A percentile compares a stretch with the other conserved stretches of the same genome.
phyloP scores from a whole-genome alignment of 1,140 invertebrate genomes.

The Limonius californicus region DNA sequence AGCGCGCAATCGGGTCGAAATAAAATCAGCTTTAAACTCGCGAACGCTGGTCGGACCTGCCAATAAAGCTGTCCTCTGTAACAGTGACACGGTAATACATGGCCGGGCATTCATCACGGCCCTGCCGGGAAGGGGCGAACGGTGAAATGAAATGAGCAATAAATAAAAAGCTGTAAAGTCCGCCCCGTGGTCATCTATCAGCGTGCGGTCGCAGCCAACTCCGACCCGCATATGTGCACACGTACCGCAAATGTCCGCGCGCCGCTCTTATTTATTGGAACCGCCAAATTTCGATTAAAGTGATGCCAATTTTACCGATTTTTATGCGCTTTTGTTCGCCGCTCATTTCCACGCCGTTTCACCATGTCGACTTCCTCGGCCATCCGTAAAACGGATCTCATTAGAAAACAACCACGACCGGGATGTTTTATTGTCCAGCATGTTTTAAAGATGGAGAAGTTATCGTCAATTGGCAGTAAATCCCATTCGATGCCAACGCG shows the following conservation, averaged over 20 bases:
- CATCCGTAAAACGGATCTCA: too few species aligned
- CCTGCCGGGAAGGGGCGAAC: conserved; percentile 9
- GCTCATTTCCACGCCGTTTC: too few species aligned
- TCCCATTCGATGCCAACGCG: too few species aligned
- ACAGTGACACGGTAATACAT: conserved; percentile 17
- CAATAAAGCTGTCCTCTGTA: conserved; percentile 13
- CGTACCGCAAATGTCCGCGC: conserved; percentile 9
- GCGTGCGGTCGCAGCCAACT: conserved; percentile 11
- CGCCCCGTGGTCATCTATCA: conserved; percentile 18
- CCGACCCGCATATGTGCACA: conserved; percentile 11
- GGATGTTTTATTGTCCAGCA: too few species aligned
- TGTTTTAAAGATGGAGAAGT: too few species aligned
- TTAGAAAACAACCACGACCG: too few species aligned
- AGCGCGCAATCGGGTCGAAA: conserved; percentile 7
- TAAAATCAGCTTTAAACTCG: conserved; percentile 15
- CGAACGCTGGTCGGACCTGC: conserved; percentile 6
- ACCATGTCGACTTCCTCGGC: too few species aligned
- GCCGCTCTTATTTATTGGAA: conserved; percentile 6
- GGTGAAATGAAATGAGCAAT: conserved; percentile 27
- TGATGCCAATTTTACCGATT: not conserved
- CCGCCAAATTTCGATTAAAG: conserved; percentile 10
- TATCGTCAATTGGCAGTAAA: too few species aligned
- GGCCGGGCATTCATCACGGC: conserved; percentile 22
- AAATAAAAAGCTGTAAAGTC: conserved; percentile 26
- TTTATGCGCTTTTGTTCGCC: conserved; percentile 5